Percentiles rank a stretch among this genome's conserved stretches.
Conservation (phyloP, 2,888 invertebrate genomes). For the Xestoiulus laeticollis region DNA sequence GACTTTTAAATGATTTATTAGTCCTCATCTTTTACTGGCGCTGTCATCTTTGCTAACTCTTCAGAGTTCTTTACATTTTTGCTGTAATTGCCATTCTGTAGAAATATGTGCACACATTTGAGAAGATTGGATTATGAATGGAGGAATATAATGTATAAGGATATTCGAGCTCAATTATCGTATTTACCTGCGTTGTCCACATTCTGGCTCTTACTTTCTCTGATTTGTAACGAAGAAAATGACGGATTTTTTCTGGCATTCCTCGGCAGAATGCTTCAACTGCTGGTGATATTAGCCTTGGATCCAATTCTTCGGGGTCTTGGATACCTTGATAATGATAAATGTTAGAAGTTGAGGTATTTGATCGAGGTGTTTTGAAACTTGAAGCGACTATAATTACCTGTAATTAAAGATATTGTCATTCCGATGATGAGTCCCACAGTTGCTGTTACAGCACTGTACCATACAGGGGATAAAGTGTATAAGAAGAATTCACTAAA, state of each 20-base stretch:
- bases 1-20: background rate
- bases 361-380: background rate
- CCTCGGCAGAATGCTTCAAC: slow-evolving; percentile 39
- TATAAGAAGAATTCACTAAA: slow-evolving; percentile 48
- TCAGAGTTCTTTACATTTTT: background rate
- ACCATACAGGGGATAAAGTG: slow-evolving; percentile 50
- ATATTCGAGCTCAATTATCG: background rate
- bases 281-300: slow-evolving; percentile 39
- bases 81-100: background rate
- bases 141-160: background rate
- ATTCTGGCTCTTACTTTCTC: slow-evolving; percentile 39
- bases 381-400: background rate
- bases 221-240: slow-evolving; percentile 46
- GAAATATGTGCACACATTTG: background rate
- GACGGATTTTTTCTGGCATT: slow-evolving; percentile 47
- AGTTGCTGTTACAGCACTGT: background rate
- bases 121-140: background rate
- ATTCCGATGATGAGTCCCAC: slow-evolving; percentile 47
- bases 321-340: background rate
- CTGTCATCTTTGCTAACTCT: background rate
- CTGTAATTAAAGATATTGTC: slow-evolving; percentile 44
- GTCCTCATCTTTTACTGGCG: background rate
- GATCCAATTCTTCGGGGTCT: slow-evolving; percentile 49
- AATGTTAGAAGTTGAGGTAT: background rate
- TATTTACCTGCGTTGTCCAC: slow-evolving; percentile 1